Evolutionary conservation across 2,888 invertebrate species (phyloP), one percentile per base, ranked within the genome.

Genomic region (Limnephilus marmoratus): DNA sequence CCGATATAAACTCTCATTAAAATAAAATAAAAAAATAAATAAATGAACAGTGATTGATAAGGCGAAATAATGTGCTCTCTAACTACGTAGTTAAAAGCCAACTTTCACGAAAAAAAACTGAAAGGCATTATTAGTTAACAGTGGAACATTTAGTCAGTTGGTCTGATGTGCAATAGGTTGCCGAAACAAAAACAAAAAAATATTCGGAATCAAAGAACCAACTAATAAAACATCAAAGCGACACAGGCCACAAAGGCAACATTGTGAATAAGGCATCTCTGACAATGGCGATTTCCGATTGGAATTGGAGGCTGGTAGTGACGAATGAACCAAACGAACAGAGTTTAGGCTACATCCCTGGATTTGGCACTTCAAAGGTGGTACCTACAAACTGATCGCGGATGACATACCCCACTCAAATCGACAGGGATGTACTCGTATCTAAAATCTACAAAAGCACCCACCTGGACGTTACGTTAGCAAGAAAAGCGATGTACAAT

Each of bases 181-280:
- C 45, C n/a, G 68, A 49, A 24, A 49, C n/a, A n/a, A 86, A 86
- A 86, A 49, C 86, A 86, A 85, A 85, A 37, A 85, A 85, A 18
- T 13, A 37, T 5, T 37, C 81, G 81, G 37, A 80, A 89, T 89
- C 80, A 89, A 89, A 80, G 31, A 80, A 81, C 88, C 81, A 81
- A n/a, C 37, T 41, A 80, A 68, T 80, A 89, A 87, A 81, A 89
- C 68, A 49, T 87, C 49, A 87, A 87, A 87, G 87, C 87, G 68
- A 29, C 18, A 68, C 83, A 83, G 83, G 41, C 80, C 80, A 80
- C 68, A 89, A 80, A 89, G 88, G 31, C n/a, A 80, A 89, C 37
- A 37, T 68, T 87, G 68, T 87, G 68, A 18, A 88, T 34, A 88
- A 88, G 88, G 88, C 68, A 53, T 68, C 87, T 88, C 37, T 88